Evolutionary conservation across 1,140 invertebrate genomes (phyloP), one percentile per base, ranked within the genome.

Genomic region (Wasmannia auropunctata): DNA sequence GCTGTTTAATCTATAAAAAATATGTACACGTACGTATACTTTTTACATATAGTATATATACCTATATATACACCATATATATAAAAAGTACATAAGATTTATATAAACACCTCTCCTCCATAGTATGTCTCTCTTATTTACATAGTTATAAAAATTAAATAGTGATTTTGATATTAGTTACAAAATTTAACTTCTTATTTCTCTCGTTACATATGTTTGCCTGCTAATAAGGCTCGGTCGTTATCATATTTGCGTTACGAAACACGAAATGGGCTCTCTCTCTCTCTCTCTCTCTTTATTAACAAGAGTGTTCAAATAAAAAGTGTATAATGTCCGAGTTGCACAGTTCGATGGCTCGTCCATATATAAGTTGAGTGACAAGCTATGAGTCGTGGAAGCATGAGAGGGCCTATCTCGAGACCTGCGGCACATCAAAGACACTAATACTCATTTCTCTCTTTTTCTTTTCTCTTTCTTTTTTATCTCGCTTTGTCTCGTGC

Each of bases 361-460:
- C 88, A 86, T 86, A 75, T 88, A 90, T 92, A 92, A 89, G 79
- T 90, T 90, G 93, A 93, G 93, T 94, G 94, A 95, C 93, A 94
- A 94, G 93, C 93, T 91, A 90, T 92, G 92, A 93, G 91, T 91
- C 91, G 86, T 91, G 86, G 81, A 86, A 56, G 79, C 81, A 91
- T 89, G 89, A 91, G 92, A 92, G 86, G 80, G 77, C 86, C 75
- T 87, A 90, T 91, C 84, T 90, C 76, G 70, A 74, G 77, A 65
- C 87, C 89, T 70, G 93, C 94, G 93, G 94, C 93, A 93, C 93
- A 94, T 94, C 94, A 94, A 94, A 94, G 94, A 91, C 90, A 85
- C 88, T 91, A 91, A 91, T 92, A 91, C 84, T 87, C 90, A 74
- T 87, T 87, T 85, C 74, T 87, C 81, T 85, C 69, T 83, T 70